Evolutionary conservation across 2,797 vertebrate genomes (phyloP), one percentile per base, ranked within the genome.

Genomic region (Sciurus vulgaris): DNA sequence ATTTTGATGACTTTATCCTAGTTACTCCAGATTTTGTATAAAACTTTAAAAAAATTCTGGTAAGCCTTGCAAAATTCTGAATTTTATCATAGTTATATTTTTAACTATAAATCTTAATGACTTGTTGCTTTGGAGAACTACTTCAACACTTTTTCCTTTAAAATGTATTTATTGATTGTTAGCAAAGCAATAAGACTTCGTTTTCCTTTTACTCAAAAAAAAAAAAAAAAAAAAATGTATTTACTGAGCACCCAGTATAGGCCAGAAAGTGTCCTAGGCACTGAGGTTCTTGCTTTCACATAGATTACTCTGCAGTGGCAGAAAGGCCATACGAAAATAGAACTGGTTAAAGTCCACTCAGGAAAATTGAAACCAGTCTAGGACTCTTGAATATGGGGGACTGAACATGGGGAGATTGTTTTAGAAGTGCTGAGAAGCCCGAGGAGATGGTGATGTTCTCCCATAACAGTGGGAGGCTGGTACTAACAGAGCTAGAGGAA

Each of bases 1-100:
- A n/a, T 74, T 96, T 93, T 90, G 77, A 93, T 87, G 69, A 85
- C 20, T 96, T 95, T 78, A 84, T 95, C 7, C 35, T 86, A 38
- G 28, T 89, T 89, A 84, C 20, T 90, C 74, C 18, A 14, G 18
- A 70, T 93, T 9, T 33, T 76, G 9, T 82, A 20, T 86, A 90
- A 95, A 95, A 82, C 35, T 26, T 61, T 41, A 89, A 88, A 82
- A 82, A 59, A 49, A 74, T 89, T 97, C 69, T 94, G 54, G 86
- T 41, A 10, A 81, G 33, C n/a, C 38, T 91, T 70, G n/a, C 63
- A 84, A 93, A 95, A 83, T 84, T 94, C 49, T 73, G 67, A 95
- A 85, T 90, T 94, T 95, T 91, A 33, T 65, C 26, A 47, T 51
- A 76, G 22, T 69, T 94, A 72, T 33, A 7, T 86, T 77, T 89